Percentiles rank a stretch among this genome's conserved stretches.
These are phyloP conservation scores for rat (Rattus norvegicus) DNA, from an alignment of 2,113 vertebrate genomes.

Conservation along the genomic window DNA sequence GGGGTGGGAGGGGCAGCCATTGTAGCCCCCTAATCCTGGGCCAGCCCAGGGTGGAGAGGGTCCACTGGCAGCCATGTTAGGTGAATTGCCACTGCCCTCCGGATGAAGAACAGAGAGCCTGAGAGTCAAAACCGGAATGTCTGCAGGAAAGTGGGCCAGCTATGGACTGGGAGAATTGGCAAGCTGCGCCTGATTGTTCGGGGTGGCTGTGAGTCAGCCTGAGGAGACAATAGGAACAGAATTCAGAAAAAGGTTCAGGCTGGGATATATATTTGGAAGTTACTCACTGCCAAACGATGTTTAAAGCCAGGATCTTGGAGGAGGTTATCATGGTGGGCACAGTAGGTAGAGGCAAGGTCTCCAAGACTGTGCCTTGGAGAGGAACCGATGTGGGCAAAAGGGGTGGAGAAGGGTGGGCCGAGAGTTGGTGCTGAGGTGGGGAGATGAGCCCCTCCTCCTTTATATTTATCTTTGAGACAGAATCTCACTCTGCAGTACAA, in stretches of 20 bases:
- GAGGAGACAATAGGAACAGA: slow-evolving; percentile 7
- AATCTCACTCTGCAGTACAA: background rate
- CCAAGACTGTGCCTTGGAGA: background rate
- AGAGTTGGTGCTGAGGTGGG: accelerated
- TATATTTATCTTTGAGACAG: background rate
- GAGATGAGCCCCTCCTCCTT: background rate
- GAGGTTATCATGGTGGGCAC: background rate
- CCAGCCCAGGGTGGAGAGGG: background rate
- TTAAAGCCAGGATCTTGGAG: background rate
- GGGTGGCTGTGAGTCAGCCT: background rate
- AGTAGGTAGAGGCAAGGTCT: background rate
- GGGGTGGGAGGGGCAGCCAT: background rate
- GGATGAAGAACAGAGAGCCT: background rate
- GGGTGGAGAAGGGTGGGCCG: background rate
- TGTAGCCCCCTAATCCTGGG: background rate
- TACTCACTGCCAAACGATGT: background rate
- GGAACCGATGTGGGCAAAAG: background rate
- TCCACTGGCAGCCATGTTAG: background rate
- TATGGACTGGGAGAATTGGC: background rate
- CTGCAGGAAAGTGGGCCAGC: slow-evolving; percentile 19
- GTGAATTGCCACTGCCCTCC: background rate
- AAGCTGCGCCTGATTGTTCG: background rate
- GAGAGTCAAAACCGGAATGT: background rate
- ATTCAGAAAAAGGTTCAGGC: slow-evolving; percentile 33
- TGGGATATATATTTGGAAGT: slow-evolving; percentile 27